These are phyloP conservation scores for Netta rufina DNA, from an alignment of 2,797 vertebrate species.

Conservation along the genomic window DNA sequence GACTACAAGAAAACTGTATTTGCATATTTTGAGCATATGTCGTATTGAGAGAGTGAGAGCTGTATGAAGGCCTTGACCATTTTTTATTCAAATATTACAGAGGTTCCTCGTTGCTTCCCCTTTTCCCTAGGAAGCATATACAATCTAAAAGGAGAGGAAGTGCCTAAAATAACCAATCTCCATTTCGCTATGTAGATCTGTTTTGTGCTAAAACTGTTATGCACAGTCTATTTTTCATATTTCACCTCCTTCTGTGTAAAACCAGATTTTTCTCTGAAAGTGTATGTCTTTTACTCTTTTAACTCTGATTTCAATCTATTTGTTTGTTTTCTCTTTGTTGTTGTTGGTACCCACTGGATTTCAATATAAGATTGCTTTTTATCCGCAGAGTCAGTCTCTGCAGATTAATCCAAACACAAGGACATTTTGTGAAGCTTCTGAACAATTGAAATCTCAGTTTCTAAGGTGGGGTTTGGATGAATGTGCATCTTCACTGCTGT, in stretches of 20 bases:
- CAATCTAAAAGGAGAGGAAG: neutral
- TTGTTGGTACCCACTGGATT: neutral
- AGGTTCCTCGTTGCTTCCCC: rapidly evolving
- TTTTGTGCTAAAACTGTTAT: neutral
- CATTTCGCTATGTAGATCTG: neutral
- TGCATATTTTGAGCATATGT: neutral
- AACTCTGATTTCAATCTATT: neutral
- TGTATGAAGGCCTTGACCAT: rapidly evolving
- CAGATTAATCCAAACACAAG: neutral
- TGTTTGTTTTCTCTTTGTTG: conserved; percentile 5
- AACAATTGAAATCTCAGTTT: conserved; percentile 9
- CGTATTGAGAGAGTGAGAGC: neutral
- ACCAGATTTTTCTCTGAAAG: neutral
- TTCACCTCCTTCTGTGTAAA: neutral
- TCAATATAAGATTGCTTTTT: conserved; percentile 30
- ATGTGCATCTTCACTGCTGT: neutral
- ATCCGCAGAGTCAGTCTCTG: neutral
- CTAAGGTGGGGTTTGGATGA: neutral
- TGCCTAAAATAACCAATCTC: neutral
- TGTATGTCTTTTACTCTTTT: neutral
- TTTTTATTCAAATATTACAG: neutral
- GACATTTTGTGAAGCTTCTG: neutral
- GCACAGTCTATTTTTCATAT: neutral
- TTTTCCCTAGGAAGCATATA: neutral
- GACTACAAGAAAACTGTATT: neutral